Evolutionary conservation across 2,888 invertebrate genomes (phyloP).

Genomic region (Polydrusus tereticollis): DNA sequence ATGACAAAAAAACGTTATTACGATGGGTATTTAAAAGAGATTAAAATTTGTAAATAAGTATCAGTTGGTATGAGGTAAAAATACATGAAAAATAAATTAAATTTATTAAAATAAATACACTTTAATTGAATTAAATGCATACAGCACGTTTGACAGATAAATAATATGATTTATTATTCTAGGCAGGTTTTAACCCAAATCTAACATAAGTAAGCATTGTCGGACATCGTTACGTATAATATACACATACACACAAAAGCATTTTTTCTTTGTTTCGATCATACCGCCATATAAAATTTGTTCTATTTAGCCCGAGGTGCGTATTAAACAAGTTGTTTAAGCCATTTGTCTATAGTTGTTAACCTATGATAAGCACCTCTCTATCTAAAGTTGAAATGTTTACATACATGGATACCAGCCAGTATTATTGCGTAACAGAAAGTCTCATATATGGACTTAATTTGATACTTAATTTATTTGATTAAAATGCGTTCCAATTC

Average conservation of each 20-base stretch:
- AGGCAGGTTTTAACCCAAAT: not conserved
- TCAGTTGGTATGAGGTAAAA: no score
- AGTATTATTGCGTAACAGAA: slow-evolving; percentile 34
- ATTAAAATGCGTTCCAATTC: slow-evolving; percentile 58
- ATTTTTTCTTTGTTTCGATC: not conserved
- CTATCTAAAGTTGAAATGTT: slow-evolving; percentile 41
- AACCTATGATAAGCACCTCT: slow-evolving; percentile 40
- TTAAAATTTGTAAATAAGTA: no score
- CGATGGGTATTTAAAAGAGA: no score
- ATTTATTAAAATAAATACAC: no score
- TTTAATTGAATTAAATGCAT: no score
- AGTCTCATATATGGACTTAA: slow-evolving; percentile 56
- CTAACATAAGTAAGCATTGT: not conserved
- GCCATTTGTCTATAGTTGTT: slow-evolving; percentile 43
- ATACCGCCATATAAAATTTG: slow-evolving; percentile 6
- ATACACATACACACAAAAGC: not conserved
- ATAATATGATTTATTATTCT: not conserved
- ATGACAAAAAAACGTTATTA: no score
- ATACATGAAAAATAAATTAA: no score
- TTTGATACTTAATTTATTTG: slow-evolving; percentile 58
- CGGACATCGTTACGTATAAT: not conserved
- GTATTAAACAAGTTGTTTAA: slow-evolving; percentile 40
- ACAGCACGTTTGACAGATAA: not conserved
- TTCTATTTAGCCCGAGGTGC: slow-evolving; percentile 34
- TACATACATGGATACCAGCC: slow-evolving; percentile 37